Percentiles rank a stretch among this genome's conserved stretches.
Conservation (phyloP, 2,888 invertebrate species). For the Drosophila mayaguana region DNA sequence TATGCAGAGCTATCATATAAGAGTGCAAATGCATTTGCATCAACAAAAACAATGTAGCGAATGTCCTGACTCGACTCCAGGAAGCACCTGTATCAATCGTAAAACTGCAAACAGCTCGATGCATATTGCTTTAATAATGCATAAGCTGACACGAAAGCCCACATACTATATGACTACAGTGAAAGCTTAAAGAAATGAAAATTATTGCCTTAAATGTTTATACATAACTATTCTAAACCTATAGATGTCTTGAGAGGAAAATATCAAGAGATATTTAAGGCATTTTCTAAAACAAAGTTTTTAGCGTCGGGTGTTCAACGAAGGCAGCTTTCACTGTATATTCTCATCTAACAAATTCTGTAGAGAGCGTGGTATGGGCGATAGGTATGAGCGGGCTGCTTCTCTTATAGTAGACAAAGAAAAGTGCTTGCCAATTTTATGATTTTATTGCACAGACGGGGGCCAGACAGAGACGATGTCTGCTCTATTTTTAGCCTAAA, state of each 20-base stretch:
- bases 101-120: constrained; percentile 38
- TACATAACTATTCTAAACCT: no score
- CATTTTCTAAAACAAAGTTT: no score
- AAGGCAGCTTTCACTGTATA: neutral
- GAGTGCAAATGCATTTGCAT: neutral
- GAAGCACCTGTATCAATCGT: constrained; percentile 27
- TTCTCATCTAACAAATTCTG: neutral
- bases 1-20: neutral
- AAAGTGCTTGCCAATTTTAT: constrained; percentile 30
- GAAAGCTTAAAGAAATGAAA: neutral
- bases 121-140: constrained; percentile 5
- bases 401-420: constrained; percentile 6
- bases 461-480: constrained; percentile 39
- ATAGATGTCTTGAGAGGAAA: no score
- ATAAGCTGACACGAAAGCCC: constrained; percentile 2
- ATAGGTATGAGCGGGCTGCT: neutral
- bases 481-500: constrained; percentile 54
- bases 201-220: neutral
- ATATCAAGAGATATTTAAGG: no score
- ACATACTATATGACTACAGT: constrained; percentile 6
- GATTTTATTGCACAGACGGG: constrained; percentile 38
- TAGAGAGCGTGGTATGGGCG: neutral
- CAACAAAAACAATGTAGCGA: constrained; percentile 19
- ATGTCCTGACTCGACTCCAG: constrained; percentile 1
- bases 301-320: neutral